phyloP scores from a whole-genome alignment of 2,888 invertebrate genomes.

The Oligia latruncula region DNA sequence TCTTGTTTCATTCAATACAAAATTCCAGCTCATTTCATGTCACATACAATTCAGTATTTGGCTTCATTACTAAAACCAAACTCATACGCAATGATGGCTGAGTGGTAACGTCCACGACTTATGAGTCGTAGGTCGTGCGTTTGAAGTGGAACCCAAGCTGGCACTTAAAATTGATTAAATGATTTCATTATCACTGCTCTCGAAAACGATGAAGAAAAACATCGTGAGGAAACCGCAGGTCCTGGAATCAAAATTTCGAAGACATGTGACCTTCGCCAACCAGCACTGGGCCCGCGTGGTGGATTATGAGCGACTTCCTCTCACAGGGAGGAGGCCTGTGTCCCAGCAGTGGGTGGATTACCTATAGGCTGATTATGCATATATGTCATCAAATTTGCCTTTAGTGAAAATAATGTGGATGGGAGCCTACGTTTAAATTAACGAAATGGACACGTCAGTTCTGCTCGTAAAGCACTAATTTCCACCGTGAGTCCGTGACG shows the following conservation, averaged over 20 bases:
- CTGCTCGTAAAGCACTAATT: slow-evolving; percentile 48
- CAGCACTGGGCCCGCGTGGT: neutral
- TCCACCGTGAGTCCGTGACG: slow-evolving; percentile 54
- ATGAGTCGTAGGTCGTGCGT: too few relatives aligned
- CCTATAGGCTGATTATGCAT: neutral
- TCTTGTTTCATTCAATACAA: neutral
- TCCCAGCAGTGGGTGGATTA: neutral
- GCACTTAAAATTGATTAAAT: too few relatives aligned
- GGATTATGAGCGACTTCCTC: neutral
- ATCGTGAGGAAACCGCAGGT: too few relatives aligned
- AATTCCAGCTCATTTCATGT: neutral
- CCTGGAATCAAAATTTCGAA: neutral
- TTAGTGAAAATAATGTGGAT: slow-evolving; percentile 33
- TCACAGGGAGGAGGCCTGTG: neutral
- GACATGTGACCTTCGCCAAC: neutral
- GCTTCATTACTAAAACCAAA: neutral
- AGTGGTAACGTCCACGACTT: too few relatives aligned
- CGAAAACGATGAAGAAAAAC: too few relatives aligned
- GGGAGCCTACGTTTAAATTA: slow-evolving; percentile 53
- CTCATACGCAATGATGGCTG: too few relatives aligned
- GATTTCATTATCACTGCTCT: too few relatives aligned
- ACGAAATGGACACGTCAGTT: slow-evolving; percentile 51
- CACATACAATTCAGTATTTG: neutral
- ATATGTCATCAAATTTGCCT: neutral
- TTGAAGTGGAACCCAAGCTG: too few relatives aligned